phyloP scores from a whole-genome alignment of 2,113 vertebrate species.

The Epinephelus cyanopodus region DNA sequence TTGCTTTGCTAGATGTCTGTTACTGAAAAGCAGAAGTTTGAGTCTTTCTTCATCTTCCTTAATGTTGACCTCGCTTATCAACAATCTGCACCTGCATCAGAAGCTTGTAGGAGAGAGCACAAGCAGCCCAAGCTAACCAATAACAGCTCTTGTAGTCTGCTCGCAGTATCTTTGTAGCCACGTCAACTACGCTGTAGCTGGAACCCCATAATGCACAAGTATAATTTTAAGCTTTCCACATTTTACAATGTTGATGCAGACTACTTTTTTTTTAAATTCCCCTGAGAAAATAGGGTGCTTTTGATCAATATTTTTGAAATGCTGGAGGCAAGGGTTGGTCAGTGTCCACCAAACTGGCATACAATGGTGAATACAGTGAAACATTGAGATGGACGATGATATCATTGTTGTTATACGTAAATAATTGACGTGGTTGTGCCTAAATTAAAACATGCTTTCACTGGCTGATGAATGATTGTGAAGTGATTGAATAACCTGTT shows the following conservation, averaged over 20 bases:
- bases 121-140: not conserved
- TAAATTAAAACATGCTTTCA: too few species aligned
- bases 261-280: not conserved
- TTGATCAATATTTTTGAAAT: not conserved
- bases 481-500: too few species aligned
- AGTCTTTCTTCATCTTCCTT: not conserved
- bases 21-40: not conserved
- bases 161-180: not conserved
- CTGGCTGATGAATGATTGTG: too few species aligned
- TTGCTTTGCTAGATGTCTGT: not conserved
- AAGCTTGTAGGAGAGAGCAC: not conserved
- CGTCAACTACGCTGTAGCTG: too few species aligned
- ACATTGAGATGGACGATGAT: too few species aligned
- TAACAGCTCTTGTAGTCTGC: not conserved
- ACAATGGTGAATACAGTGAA: too few species aligned
- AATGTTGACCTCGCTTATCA: not conserved
- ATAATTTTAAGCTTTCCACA: not conserved
- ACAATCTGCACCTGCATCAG: not conserved
- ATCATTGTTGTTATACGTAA: too few species aligned
- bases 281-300: not conserved
- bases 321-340: not conserved
- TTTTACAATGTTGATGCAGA: not conserved
- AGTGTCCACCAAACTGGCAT: too few species aligned
- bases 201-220: not conserved
- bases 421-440: too few species aligned